Evolutionary conservation across 2,888 invertebrate species (phyloP).

Genomic region (Trichopria drosophilae): DNA sequence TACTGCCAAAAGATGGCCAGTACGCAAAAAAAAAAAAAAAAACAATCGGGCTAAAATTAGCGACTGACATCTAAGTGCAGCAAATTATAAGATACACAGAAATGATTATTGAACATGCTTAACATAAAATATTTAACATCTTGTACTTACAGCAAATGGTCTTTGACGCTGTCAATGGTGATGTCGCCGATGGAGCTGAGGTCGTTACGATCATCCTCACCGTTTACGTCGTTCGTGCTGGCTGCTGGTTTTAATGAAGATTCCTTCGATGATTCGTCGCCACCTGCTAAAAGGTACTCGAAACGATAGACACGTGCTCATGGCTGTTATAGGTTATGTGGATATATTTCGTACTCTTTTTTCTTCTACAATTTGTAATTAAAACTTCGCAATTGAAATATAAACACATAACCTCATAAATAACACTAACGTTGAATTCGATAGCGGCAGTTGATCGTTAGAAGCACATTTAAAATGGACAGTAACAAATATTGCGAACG

Average conservation of each 20-base stretch:
- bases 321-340: too few relatives aligned
- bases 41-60: constrained; percentile 14
- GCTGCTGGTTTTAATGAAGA: constrained; percentile 49
- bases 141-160: constrained; percentile 68
- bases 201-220: constrained; percentile 61
- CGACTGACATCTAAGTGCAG: constrained; percentile 1
- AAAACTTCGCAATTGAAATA: too few relatives aligned
- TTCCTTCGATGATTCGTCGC: constrained; percentile 51
- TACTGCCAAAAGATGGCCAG: constrained; percentile 49
- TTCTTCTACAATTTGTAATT: too few relatives aligned
- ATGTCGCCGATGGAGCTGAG: constrained; percentile 78
- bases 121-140: not conserved
- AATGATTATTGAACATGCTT: not conserved
- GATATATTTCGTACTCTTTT: too few relatives aligned
- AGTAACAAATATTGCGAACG: too few relatives aligned
- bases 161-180: constrained; percentile 91
- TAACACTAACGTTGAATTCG: too few relatives aligned
- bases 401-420: too few relatives aligned
- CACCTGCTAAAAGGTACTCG: constrained; percentile 47
- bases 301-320: not conserved
- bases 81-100: not conserved
- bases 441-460: too few relatives aligned
- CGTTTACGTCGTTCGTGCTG: constrained; percentile 57
- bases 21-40: constrained; percentile 31
- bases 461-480: too few relatives aligned